Conservation (phyloP, 2,113 vertebrate species). For the Brachypodius melanocephalos region DNA sequence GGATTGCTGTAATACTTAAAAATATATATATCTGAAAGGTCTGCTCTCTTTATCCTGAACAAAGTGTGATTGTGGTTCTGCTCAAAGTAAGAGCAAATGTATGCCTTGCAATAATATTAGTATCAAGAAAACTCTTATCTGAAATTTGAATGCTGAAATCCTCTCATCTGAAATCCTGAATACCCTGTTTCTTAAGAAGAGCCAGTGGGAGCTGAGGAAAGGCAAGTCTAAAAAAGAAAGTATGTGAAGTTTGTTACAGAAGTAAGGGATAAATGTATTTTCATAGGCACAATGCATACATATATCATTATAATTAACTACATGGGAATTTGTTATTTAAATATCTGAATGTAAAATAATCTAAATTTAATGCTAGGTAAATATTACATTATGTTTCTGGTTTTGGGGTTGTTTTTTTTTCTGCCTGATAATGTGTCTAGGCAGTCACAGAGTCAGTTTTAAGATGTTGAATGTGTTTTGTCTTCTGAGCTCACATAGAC, state of each 20-base stretch:
- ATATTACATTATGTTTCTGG: background rate
- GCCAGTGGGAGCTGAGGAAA: background rate
- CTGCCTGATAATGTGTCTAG: background rate
- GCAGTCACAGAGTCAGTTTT: background rate
- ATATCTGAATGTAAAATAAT: background rate
- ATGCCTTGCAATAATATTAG: background rate
- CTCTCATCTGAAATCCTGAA: background rate
- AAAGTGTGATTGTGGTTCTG: background rate
- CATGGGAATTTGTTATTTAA: background rate
- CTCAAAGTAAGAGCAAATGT: background rate
- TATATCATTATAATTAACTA: background rate
- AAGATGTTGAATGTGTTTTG: background rate
- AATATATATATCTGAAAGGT: background rate
- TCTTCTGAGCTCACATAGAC: background rate
- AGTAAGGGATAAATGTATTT: background rate
- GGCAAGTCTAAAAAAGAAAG: background rate
- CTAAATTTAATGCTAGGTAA: background rate
- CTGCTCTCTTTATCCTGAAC: background rate
- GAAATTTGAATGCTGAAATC: background rate
- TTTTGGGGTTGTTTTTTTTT: accelerated
- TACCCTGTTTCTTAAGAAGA: background rate
- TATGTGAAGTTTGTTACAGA: background rate
- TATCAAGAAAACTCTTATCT: background rate
- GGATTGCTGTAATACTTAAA: background rate
- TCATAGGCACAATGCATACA: background rate